These are phyloP conservation scores for Tinea trinotella DNA, from an alignment of 2,888 invertebrate genomes.

Conservation along the genomic window DNA sequence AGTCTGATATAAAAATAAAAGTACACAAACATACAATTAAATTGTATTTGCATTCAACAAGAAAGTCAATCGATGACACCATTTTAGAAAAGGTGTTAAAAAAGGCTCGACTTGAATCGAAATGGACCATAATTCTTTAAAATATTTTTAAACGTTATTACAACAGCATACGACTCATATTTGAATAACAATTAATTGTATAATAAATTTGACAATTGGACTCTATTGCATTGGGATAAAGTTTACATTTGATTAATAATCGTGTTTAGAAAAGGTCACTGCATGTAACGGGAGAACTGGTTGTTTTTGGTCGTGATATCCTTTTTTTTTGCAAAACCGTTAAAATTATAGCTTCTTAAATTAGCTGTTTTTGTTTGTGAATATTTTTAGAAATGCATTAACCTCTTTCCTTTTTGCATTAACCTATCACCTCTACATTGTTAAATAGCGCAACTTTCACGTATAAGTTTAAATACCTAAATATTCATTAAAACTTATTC, in stretches of 20 bases:
- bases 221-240: no score
- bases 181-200: background rate
- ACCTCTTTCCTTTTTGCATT: no score
- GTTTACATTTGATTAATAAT: no score
- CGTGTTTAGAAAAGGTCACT: constrained; percentile 3
- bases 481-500: no score
- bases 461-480: no score
- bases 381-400: background rate
- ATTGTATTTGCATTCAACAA: constrained; percentile 12
- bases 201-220: no score
- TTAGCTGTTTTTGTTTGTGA: background rate
- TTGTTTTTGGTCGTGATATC: background rate
- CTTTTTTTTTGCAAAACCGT: constrained; percentile 2
- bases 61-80: constrained; percentile 21
- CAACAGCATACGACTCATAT: background rate
- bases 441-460: no score
- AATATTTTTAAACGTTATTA: background rate
- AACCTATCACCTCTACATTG: no score
- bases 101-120: constrained; percentile 44
- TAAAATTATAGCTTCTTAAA: background rate
- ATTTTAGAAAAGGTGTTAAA: constrained; percentile 29
- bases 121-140: constrained; percentile 33
- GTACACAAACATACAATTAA: background rate
- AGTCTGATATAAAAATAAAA: background rate
- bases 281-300: constrained; percentile 12